Evolutionary conservation across 1,140 invertebrate species (phyloP).

Genomic region (Plectrocnemia conspersa): DNA sequence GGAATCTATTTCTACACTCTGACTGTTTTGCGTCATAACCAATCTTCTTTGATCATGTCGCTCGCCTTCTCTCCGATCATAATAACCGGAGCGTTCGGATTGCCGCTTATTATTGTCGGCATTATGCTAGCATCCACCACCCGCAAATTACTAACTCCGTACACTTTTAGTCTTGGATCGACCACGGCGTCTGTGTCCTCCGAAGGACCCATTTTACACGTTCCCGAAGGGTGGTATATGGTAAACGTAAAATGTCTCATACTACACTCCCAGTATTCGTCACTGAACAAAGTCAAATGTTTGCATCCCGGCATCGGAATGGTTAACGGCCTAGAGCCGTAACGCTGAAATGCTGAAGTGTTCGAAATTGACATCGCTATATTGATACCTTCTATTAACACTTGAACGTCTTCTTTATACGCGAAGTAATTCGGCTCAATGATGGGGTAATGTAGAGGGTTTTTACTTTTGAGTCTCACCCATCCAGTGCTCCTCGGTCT

Average conservation of each 20-base stretch:
- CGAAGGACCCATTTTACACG: constrained; percentile 80
- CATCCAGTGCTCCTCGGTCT: constrained; percentile 79
- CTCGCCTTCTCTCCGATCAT: constrained; percentile 79
- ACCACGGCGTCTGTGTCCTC: constrained; percentile 74
- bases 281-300: constrained; percentile 63
- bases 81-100: constrained; percentile 72
- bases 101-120: constrained; percentile 75
- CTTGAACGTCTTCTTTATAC: constrained; percentile 69
- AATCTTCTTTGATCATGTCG: constrained; percentile 77
- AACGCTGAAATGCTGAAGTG: constrained; percentile 73
- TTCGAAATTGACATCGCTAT: constrained; percentile 75
- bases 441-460: constrained; percentile 77
- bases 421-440: constrained; percentile 92
- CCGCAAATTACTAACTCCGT: constrained; percentile 66
- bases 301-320: constrained; percentile 79
- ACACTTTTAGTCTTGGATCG: constrained; percentile 68
- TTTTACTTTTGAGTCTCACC: constrained; percentile 68
- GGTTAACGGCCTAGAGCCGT: constrained; percentile 70
- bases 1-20: too few relatives aligned
- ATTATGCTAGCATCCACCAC: constrained; percentile 76
- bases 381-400: constrained; percentile 75
- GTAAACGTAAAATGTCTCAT: constrained; percentile 78
- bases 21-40: constrained; percentile 55
- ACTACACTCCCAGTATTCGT: constrained; percentile 83
- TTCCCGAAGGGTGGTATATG: constrained; percentile 80